Evolutionary conservation across 2,888 invertebrate species (phyloP).

Genomic region (Harpalus rubripes): DNA sequence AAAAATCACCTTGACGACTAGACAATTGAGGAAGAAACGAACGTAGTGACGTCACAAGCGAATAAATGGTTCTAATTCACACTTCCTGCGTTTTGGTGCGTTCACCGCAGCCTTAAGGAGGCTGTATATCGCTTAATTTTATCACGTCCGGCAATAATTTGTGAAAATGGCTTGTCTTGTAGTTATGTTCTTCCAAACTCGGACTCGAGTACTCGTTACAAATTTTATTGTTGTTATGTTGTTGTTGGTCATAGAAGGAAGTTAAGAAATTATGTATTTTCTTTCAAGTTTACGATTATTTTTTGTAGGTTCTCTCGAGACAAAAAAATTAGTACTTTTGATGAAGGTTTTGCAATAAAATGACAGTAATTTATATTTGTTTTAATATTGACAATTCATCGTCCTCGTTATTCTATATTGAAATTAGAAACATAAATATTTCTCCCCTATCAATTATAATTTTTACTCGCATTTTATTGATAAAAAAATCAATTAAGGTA

Average conservation of each 20-base stretch:
- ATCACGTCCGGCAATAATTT: constrained; percentile 14
- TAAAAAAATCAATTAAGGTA: too few species aligned
- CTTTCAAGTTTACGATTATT: constrained; percentile 10
- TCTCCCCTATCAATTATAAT: too few species aligned
- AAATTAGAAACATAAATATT: too few species aligned
- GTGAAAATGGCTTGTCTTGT: constrained; percentile 36
- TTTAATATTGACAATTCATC: too few species aligned
- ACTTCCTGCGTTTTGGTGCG: constrained; percentile 51
- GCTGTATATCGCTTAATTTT: constrained; percentile 31
- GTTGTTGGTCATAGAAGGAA: constrained; percentile 8
- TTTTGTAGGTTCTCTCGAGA: background rate
- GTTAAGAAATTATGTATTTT: constrained; percentile 20
- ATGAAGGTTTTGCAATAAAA: background rate
- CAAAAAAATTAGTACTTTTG: background rate
- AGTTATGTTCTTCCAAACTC: constrained; percentile 29
- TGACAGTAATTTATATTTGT: background rate
- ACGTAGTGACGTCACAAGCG: constrained; percentile 12
- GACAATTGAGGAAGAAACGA: constrained; percentile 10
- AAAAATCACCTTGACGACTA: constrained; percentile 47
- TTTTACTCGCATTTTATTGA: too few species aligned
- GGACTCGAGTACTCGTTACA: background rate
- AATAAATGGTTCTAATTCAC: constrained; percentile 50
- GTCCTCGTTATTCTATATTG: too few species aligned
- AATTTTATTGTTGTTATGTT: constrained; percentile 28
- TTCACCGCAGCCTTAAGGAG: constrained; percentile 35